Evolutionary conservation across 2,888 invertebrate species (phyloP), one percentile per base, ranked within the genome.

Genomic region (Pyrocoelia pectoralis): DNA sequence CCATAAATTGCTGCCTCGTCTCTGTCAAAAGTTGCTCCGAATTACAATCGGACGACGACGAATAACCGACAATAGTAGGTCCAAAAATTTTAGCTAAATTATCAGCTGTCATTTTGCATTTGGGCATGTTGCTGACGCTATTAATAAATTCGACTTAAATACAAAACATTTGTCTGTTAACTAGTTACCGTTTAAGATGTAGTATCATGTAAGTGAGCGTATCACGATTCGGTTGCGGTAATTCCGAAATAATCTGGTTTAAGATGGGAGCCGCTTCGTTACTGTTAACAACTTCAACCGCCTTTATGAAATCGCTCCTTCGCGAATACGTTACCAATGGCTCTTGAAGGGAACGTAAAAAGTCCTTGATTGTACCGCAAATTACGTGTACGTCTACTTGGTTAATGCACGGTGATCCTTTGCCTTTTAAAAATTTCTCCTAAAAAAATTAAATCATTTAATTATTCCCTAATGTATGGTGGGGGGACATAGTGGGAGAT

Each of bases 321-420:
- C 94, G 85, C 12, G 87, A 85, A 50, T 85, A 87, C 0, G 96
- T 94, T 57, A 98, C 89, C 0, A 99, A 83, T 0, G 98, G 95
- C 79, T 99, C 98, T 56, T 90, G 89, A 17, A 99, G 84, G 0
- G 89, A 88, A 3, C 95, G 88, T 58, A 99, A 84, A 82, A 99
- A 99, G 81, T 95, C 94, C 83, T 98, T 99, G 48, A 99, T 85
- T 65, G 94, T 94, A 46, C 97, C 95, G 80, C 97, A 97, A 28
- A 99, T 84, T 0, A 93, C 93, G 81, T 97, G 91, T 19, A 97
- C 85, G 78, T 99, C 94, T 12, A 89, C 84, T 46, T 84, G 83
- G 0, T 83, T 79, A 33, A 98, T 84, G 73, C 89, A 91, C 0
- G 98, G 97, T 0, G 91, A 88, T 0, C 93, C 92, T 80, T 92